phyloP scores from a whole-genome alignment of 2,113 vertebrate genomes.

The Tor tambroides region DNA sequence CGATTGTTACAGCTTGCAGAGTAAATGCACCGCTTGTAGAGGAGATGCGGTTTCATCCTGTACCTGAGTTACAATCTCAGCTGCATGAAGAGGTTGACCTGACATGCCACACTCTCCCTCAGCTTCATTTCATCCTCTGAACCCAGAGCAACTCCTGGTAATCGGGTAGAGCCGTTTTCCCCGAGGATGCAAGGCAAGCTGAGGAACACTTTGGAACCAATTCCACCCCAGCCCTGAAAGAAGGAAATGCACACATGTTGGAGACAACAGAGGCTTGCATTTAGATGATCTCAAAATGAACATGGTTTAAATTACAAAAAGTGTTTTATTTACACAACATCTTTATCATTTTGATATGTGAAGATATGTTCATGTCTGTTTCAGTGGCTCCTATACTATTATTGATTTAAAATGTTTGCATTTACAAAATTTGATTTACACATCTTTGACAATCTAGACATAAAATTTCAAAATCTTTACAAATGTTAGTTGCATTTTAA shows the following conservation, averaged over 20 bases:
- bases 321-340: too few relatives aligned
- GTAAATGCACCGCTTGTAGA: background rate
- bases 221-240: slow-evolving; percentile 81
- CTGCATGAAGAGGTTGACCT: slow-evolving; percentile 83
- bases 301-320: background rate
- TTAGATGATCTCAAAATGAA: background rate
- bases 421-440: too few relatives aligned
- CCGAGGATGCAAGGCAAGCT: slow-evolving; percentile 91
- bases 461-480: background rate
- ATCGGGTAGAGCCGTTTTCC: slow-evolving; percentile 77
- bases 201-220: slow-evolving; percentile 89
- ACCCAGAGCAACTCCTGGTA: slow-evolving; percentile 74
- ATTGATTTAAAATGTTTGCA: too few relatives aligned
- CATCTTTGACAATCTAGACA: too few relatives aligned
- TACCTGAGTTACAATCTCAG: slow-evolving; percentile 75
- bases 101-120: slow-evolving; percentile 77
- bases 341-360: too few relatives aligned
- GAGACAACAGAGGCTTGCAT: background rate
- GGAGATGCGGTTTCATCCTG: background rate
- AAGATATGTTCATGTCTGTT: too few relatives aligned
- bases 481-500: background rate
- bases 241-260: slow-evolving; percentile 44
- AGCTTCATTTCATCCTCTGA: slow-evolving; percentile 79
- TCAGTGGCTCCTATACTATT: background rate
- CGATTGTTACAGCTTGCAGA: background rate